These are phyloP conservation scores for Dicrostonyx torquatus DNA, from an alignment of 2,797 vertebrate species.

Conservation along the genomic window DNA sequence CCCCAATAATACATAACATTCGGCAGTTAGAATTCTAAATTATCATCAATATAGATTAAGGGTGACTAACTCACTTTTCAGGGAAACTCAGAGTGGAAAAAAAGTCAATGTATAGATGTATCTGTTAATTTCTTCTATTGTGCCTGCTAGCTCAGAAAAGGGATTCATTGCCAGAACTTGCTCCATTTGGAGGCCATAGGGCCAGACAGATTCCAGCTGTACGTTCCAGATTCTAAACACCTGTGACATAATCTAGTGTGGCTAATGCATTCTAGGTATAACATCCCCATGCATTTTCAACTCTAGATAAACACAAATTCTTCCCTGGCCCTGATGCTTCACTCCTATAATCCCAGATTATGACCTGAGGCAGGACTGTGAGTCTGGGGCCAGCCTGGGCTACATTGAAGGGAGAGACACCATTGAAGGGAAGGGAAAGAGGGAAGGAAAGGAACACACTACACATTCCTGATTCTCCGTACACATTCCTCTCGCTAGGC, in stretches of 20 bases:
- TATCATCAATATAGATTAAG: not conserved
- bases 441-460: not conserved
- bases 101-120: not conserved
- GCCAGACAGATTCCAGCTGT: not conserved
- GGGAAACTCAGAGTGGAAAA: not conserved
- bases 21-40: conserved; percentile 10
- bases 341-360: not conserved
- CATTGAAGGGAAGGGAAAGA: not conserved
- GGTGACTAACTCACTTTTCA: not conserved
- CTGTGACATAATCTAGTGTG: not conserved
- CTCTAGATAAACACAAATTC: not conserved
- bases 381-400: not conserved
- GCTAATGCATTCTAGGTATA: not conserved
- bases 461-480: not conserved
- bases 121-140: not conserved
- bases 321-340: not conserved
- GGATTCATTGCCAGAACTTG: not conserved
- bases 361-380: not conserved
- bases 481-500: not conserved
- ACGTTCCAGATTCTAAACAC: not conserved
- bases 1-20: not conserved
- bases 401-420: not conserved
- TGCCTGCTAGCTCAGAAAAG: not conserved
- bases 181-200: not conserved
- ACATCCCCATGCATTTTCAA: not conserved